Evolutionary conservation across 2,888 invertebrate species (phyloP), one percentile per base, ranked within the genome.

Genomic region (Eugnorisma glareosa): DNA sequence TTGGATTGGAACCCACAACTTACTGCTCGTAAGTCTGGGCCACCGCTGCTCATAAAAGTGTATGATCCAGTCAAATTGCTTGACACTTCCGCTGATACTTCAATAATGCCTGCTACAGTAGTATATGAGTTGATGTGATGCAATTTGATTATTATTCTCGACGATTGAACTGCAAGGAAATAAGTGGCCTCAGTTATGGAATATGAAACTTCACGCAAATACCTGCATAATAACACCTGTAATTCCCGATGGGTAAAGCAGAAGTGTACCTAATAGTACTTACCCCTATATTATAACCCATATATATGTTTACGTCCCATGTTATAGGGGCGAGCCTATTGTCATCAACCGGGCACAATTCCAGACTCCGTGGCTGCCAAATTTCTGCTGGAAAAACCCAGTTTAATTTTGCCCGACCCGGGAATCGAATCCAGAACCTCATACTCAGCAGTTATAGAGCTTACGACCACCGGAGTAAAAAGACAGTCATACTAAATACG

Each of bases 1-100:
- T n/a, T n/a, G n/a, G n/a, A n/a, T n/a, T n/a, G n/a, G n/a, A n/a
- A n/a, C n/a, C n/a, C n/a, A n/a, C n/a, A n/a, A n/a, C n/a, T n/a
- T n/a, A n/a, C n/a, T n/a, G n/a, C n/a, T n/a, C n/a, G n/a, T n/a
- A n/a, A n/a, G n/a, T n/a, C n/a, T n/a, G n/a, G n/a, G n/a, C n/a
- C n/a, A n/a, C n/a, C n/a, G n/a, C n/a, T n/a, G n/a, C n/a, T n/a
- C 24, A 28, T 28, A 28, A 28, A 94, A 93, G 70, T 91, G 91
- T 51, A 94, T 79, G 28, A 93, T 92, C 93, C 69, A 89, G 48
- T 89, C 11, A 4, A 40, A 75, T 11, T 24, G 54, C 54, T 54
- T 4, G 11, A 11, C 51, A 54, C 51, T n/a, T 54, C 5, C 4
- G 11, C 21, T 48, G 24, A 48, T 48, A 48, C 45, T 45, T 45